phyloP scores from a whole-genome alignment of 2,113 vertebrate species.

The Notothenia coriiceps region DNA sequence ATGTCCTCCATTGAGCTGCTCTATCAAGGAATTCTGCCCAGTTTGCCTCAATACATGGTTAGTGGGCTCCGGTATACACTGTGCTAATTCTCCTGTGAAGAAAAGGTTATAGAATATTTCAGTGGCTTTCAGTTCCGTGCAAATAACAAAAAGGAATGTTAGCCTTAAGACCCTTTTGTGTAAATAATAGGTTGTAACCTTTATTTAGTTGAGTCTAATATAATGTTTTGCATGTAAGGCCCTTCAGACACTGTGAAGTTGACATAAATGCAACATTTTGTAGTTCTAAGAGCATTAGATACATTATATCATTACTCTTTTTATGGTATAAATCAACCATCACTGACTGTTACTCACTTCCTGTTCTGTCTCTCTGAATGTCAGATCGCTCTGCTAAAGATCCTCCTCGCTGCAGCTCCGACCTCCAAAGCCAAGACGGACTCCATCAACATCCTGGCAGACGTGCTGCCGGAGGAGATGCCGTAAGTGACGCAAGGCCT shows the following conservation, averaged over 20 bases:
- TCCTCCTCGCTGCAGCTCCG: conserved; percentile 95
- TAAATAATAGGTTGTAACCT: no score
- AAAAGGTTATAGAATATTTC: neutral
- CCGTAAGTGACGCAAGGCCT: conserved; percentile 88
- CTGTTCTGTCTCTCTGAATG: neutral
- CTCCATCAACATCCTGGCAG: conserved; percentile 98
- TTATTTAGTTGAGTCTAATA: no score
- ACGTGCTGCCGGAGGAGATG: conserved; percentile 98
- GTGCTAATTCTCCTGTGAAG: neutral
- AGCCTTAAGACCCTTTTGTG: no score
- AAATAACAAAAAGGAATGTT: neutral
- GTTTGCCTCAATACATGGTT: conserved; percentile 98
- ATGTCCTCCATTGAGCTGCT: conserved; percentile 93
- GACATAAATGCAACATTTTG: neutral
- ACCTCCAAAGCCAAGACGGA: conserved; percentile 99
- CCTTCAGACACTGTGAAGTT: no score
- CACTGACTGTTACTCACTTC: neutral
- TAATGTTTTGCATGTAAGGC: no score
- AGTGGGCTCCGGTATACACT: conserved; percentile 58
- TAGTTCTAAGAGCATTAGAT: neutral
- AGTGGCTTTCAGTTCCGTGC: neutral
- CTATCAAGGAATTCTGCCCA: conserved; percentile 97
- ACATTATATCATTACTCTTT: no score
- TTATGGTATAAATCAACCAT: neutral
- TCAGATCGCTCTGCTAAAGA: conserved; percentile 97